phyloP scores from a whole-genome alignment of 1,140 invertebrate species.

The Papilio dardanus region DNA sequence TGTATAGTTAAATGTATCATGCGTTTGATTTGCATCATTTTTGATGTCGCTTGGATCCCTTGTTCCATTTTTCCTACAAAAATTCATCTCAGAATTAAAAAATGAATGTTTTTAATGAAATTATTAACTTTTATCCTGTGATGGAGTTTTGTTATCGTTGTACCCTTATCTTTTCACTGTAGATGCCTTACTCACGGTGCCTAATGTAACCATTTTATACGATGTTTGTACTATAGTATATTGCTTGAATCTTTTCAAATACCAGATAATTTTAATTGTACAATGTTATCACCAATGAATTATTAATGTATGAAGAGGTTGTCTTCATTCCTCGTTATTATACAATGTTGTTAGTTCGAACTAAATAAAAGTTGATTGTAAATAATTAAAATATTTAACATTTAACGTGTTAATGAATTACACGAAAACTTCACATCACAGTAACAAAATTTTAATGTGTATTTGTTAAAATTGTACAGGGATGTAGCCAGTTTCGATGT shows the following conservation, averaged over 20 bases:
- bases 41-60: conserved; percentile 20
- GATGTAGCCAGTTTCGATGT: conserved; percentile 71
- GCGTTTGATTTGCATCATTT: conserved; percentile 32
- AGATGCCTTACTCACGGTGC: conserved; percentile 83
- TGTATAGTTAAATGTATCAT: conserved; percentile 33
- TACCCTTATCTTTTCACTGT: conserved; percentile 78
- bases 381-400: conserved; percentile 35
- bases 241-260: conserved; percentile 67
- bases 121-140: background rate
- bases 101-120: background rate
- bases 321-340: conserved; percentile 33
- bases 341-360: conserved; percentile 33
- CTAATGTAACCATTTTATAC: conserved; percentile 82
- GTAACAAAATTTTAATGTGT: conserved; percentile 77
- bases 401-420: conserved; percentile 12
- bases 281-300: conserved; percentile 42
- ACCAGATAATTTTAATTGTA: conserved; percentile 64
- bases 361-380: conserved; percentile 36
- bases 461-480: conserved; percentile 80
- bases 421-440: conserved; percentile 74
- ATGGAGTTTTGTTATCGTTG: conserved; percentile 40
- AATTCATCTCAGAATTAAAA: conserved; percentile 21
- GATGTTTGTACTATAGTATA: conserved; percentile 75
- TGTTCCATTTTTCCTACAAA: conserved; percentile 13
- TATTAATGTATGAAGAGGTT: conserved; percentile 6